phyloP scores from a whole-genome alignment of 2,888 invertebrate genomes.

The Poecilobothrus nobilitatus region DNA sequence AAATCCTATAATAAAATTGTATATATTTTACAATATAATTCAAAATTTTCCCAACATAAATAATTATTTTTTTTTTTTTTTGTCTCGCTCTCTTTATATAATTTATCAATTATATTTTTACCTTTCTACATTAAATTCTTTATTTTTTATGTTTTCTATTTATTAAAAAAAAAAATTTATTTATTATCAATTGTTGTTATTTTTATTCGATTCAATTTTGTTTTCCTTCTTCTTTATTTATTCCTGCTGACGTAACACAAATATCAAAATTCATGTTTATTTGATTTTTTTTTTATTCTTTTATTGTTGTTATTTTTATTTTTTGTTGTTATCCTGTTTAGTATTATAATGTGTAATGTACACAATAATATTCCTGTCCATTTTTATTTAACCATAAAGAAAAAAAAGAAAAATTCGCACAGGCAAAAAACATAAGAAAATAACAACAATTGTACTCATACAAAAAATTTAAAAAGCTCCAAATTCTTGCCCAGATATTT shows the following conservation, averaged over 20 bases:
- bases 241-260: slow-evolving; percentile 2
- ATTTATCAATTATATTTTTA: no score
- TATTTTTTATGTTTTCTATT: no score
- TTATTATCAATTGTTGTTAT: no score
- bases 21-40: no score
- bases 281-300: not conserved
- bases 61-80: no score
- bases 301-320: not conserved
- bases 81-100: no score
- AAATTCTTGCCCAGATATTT: slow-evolving; percentile 1
- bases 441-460: not conserved
- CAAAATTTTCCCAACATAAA: no score
- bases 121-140: no score
- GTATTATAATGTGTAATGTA: not conserved
- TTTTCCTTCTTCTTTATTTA: not conserved
- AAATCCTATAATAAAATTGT: no score
- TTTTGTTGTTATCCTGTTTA: not conserved
- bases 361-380: not conserved
- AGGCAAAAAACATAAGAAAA: not conserved
- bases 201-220: no score
- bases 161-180: no score
- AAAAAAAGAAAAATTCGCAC: no score
- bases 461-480: not conserved
- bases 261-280: not conserved
- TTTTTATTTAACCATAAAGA: not conserved